These are phyloP conservation scores for Pogona vitticeps DNA, from an alignment of 2,113 vertebrate species.

Conservation along the genomic window DNA sequence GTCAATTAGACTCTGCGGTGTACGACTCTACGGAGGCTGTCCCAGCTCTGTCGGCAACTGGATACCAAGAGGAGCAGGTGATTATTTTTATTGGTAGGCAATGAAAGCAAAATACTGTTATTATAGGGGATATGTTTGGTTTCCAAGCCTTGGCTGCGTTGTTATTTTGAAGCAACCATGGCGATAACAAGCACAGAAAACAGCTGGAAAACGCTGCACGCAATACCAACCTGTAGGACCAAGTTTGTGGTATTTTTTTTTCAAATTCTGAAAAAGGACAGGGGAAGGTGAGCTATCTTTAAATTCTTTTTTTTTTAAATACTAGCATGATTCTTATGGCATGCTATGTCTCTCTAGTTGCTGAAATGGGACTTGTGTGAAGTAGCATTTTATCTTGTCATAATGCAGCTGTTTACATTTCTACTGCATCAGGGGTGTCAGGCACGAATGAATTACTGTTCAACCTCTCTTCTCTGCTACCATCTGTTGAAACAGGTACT, in stretches of 20 bases:
- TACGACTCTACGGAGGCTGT: constrained; percentile 35
- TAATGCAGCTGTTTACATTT: neutral
- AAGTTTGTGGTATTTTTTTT: constrained; percentile 4
- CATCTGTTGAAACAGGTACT: neutral
- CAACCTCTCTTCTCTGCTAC: neutral
- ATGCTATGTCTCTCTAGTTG: neutral
- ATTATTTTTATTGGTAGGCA: constrained; percentile 69
- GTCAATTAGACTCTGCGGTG: constrained; percentile 55
- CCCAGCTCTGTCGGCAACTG: constrained; percentile 38
- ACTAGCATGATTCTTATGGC: constrained; percentile 19
- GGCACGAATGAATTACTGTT: neutral
- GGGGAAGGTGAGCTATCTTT: constrained; percentile 10
- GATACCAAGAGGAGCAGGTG: constrained; percentile 44
- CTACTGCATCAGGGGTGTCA: neutral
- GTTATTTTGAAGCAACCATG: constrained; percentile 44
- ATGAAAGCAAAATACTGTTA: constrained; percentile 71
- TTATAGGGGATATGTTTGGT: constrained; percentile 58
- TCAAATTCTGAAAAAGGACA: constrained; percentile 24
- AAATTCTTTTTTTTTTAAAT: neutral
- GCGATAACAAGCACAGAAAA: constrained; percentile 50
- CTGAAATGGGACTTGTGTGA: neutral
- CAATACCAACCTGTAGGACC: constrained; percentile 17
- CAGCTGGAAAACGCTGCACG: constrained; percentile 48
- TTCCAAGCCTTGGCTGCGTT: constrained; percentile 41
- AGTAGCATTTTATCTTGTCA: neutral